Evolutionary conservation across 2,113 vertebrate species (phyloP).

Genomic region (Telmatochromis sp.): DNA sequence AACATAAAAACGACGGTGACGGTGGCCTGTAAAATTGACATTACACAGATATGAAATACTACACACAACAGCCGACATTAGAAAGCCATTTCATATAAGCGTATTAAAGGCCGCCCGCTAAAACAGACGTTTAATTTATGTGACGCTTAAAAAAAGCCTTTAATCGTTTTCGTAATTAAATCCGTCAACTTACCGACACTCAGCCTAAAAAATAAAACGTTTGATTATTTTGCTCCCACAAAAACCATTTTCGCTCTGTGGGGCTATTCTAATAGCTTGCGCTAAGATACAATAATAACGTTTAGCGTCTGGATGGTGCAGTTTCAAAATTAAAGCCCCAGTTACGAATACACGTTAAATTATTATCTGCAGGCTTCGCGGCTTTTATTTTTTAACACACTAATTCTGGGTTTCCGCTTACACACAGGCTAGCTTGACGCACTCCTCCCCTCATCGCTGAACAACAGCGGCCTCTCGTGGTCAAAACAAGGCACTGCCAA

Average conservation of each 20-base stretch:
- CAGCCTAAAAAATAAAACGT: background rate
- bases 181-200: background rate
- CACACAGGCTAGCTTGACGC: rapidly evolving
- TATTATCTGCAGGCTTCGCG: background rate
- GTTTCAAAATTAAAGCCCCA: constrained; percentile 1
- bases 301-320: rapidly evolving
- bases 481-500: background rate
- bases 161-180: rapidly evolving
- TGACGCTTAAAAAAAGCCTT: rapidly evolving
- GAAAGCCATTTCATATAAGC: background rate
- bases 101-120: background rate
- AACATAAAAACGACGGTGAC: background rate
- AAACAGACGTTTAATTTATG: background rate
- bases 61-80: rapidly evolving
- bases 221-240: background rate
- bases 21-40: background rate
- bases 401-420: rapidly evolving
- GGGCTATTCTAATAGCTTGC: background rate
- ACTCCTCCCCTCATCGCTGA: rapidly evolving
- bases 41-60: background rate
- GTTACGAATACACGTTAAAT: rapidly evolving
- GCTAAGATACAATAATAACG: rapidly evolving
- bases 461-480: constrained; percentile 51
- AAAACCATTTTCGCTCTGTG: background rate
- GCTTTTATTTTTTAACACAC: background rate